Evolutionary conservation across 2,113 vertebrate genomes (phyloP).

Genomic region (Tenebrosternarchus preto): DNA sequence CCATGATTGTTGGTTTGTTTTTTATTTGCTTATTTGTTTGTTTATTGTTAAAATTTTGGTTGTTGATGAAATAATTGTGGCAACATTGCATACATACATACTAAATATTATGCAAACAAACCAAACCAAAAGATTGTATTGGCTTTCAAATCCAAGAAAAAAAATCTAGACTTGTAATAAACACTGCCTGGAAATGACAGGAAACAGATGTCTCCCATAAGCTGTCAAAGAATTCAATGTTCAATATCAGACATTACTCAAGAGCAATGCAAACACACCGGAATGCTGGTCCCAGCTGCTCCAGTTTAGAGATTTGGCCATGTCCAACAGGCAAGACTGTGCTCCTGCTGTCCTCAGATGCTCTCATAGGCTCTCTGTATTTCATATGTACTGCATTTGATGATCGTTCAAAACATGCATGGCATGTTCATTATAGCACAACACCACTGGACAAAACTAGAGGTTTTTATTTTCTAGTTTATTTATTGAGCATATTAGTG

Average conservation of each 20-base stretch:
- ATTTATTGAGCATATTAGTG: neutral
- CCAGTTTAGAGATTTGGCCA: constrained; percentile 38
- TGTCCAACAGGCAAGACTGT: constrained; percentile 24
- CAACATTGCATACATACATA: neutral
- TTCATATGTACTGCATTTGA: constrained; percentile 53
- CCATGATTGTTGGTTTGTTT: neutral
- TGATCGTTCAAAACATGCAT: constrained; percentile 34
- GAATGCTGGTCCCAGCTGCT: constrained; percentile 19
- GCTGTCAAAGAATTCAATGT: constrained; percentile 28
- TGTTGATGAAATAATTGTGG: constrained; percentile 1
- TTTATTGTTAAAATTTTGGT: too few species aligned
- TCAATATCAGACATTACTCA: constrained; percentile 41
- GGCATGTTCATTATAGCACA: constrained; percentile 15
- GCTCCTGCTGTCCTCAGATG: constrained; percentile 25
- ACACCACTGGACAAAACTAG: neutral
- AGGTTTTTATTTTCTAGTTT: neutral
- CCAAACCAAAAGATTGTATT: neutral
- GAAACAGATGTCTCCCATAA: constrained; percentile 16
- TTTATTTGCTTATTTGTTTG: too few species aligned
- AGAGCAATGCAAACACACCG: constrained; percentile 25
- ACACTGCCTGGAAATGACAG: constrained; percentile 15
- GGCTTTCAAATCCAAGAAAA: neutral
- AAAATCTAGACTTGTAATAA: neutral
- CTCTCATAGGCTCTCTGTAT: constrained; percentile 43
- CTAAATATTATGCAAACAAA: neutral